These are phyloP conservation scores for Lanistes nyassanus DNA, from an alignment of 1,140 invertebrate species.

Conservation along the genomic window DNA sequence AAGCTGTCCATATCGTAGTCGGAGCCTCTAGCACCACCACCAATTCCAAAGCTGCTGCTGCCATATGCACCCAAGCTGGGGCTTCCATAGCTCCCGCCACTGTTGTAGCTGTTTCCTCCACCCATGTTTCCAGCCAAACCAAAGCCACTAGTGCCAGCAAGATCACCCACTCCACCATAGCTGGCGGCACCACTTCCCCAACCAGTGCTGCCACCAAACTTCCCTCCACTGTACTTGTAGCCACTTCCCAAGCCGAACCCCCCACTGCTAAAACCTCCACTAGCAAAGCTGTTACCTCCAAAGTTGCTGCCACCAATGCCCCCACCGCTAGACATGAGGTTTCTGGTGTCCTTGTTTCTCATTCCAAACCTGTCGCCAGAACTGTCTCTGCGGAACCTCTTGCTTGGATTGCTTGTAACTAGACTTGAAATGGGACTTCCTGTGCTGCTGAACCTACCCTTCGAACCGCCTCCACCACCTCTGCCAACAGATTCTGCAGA, in stretches of 20 bases:
- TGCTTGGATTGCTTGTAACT: too few relatives aligned
- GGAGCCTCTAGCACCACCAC: background rate
- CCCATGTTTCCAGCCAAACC: background rate
- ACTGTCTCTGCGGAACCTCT: too few relatives aligned
- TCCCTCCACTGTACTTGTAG: too few relatives aligned
- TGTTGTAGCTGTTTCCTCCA: background rate
- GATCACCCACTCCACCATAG: background rate
- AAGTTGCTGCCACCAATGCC: constrained; percentile 13
- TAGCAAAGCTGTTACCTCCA: constrained; percentile 18
- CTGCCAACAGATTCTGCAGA: background rate
- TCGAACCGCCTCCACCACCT: background rate
- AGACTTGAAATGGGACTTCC: too few relatives aligned
- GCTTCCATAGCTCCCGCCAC: background rate
- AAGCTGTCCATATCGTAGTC: too few relatives aligned
- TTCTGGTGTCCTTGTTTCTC: too few relatives aligned
- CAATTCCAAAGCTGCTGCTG: background rate
- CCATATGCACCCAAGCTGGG: background rate
- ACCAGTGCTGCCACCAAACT: background rate
- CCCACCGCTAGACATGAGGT: background rate
- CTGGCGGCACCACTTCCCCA: background rate
- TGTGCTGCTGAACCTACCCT: background rate
- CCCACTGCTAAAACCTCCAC: constrained; percentile 14
- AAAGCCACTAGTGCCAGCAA: background rate
- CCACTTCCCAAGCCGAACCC: constrained; percentile 5
- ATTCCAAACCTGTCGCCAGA: too few relatives aligned